These are phyloP conservation scores for Chironex yamaguchii DNA, from an alignment of 30 jellyfish, hydroid and myxozoan genomes.

Conservation along the genomic window DNA sequence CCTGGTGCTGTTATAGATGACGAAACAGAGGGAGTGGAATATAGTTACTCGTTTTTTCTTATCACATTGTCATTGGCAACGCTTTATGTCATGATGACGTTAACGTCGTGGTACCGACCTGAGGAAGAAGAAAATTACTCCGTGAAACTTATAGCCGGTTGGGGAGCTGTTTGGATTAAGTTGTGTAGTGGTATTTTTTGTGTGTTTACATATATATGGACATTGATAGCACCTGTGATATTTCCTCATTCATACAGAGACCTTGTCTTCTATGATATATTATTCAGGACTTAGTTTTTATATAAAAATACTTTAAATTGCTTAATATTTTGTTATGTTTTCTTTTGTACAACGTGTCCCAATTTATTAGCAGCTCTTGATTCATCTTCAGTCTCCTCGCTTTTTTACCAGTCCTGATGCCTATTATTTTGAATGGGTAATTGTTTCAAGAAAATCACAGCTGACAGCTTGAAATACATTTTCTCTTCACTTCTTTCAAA, in stretches of 20 bases:
- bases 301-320: too few species aligned
- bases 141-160: constrained; percentile 87
- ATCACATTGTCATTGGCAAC: constrained; percentile 65
- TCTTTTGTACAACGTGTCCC: too few species aligned
- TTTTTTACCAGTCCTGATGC: too few species aligned
- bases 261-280: constrained; percentile 82
- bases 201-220: constrained; percentile 92
- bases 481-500: too few species aligned
- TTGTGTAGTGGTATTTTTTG: constrained; percentile 93
- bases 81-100: constrained; percentile 88
- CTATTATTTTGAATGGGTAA: too few species aligned
- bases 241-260: constrained; percentile 87
- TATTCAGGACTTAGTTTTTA: constrained; percentile 62
- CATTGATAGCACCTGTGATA: constrained; percentile 92
- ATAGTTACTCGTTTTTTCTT: constrained; percentile 90
- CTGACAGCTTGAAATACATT: too few species aligned
- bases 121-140: constrained; percentile 93
- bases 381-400: too few species aligned
- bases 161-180: constrained; percentile 99
- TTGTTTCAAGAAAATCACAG: too few species aligned
- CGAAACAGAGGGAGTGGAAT: constrained; percentile 84
- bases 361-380: too few species aligned
- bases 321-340: too few species aligned
- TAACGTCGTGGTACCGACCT: constrained; percentile 96
- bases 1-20: constrained; percentile 70